These are phyloP conservation scores for Beaufortia kweichowensis DNA, from an alignment of 2,113 vertebrate genomes.

Conservation along the genomic window DNA sequence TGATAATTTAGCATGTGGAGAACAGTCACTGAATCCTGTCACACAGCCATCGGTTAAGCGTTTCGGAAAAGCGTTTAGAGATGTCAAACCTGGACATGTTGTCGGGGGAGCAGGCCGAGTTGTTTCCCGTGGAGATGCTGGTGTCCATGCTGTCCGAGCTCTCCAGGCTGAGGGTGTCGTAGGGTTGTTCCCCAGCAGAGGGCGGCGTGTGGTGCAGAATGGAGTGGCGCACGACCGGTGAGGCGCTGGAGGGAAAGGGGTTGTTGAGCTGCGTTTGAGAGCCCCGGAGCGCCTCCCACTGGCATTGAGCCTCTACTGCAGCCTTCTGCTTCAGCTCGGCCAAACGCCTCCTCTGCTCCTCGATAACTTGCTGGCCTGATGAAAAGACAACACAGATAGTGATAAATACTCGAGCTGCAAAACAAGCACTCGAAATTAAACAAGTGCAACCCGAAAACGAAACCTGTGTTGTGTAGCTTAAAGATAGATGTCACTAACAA, in stretches of 20 bases:
- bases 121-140: constrained; percentile 88
- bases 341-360: constrained; percentile 89
- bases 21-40: background rate
- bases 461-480: too few relatives aligned
- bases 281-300: constrained; percentile 90
- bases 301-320: constrained; percentile 88
- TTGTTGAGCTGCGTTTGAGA: constrained; percentile 70
- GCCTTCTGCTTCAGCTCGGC: constrained; percentile 94
- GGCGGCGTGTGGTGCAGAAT: constrained; percentile 88
- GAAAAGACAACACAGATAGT: background rate
- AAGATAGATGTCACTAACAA: too few relatives aligned
- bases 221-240: constrained; percentile 83
- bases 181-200: constrained; percentile 78
- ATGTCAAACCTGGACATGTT: constrained; percentile 76
- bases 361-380: constrained; percentile 93
- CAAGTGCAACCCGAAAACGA: background rate
- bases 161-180: constrained; percentile 94
- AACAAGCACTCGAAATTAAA: background rate
- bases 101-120: constrained; percentile 92
- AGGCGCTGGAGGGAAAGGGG: constrained; percentile 45
- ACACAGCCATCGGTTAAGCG: constrained; percentile 12
- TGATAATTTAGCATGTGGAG: constrained; percentile 18
- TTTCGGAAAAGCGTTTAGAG: background rate
- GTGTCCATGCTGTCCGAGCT: constrained; percentile 98
- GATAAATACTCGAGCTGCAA: background rate